Evolutionary conservation across 2,113 vertebrate species (phyloP).

Genomic region (Odocoileus virginianus): DNA sequence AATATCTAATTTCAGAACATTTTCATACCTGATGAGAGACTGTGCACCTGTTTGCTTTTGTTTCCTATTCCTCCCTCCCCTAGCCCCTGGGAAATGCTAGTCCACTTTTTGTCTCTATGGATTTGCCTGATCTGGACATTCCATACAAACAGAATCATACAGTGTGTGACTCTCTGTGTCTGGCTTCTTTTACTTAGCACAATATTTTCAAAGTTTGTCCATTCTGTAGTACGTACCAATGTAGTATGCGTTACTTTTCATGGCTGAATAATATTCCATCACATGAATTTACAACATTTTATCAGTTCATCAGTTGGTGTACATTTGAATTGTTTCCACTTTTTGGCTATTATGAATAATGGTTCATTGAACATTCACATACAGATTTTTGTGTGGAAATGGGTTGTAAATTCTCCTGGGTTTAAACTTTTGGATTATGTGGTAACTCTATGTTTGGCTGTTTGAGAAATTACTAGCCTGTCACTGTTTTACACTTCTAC

Average conservation of each 20-base stretch:
- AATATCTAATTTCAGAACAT: slow-evolving; percentile 10
- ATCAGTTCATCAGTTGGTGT: not conserved
- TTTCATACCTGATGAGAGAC: not conserved
- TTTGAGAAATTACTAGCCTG: not conserved
- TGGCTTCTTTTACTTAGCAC: not conserved
- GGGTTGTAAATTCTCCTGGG: not conserved
- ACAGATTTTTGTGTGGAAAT: not conserved
- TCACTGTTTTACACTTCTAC: not conserved
- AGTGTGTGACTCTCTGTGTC: not conserved
- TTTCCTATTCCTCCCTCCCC: not conserved
- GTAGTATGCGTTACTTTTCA: not conserved
- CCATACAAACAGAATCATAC: not conserved
- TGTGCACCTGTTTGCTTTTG: not conserved
- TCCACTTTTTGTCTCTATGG: not conserved
- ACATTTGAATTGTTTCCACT: not conserved
- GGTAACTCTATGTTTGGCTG: not conserved
- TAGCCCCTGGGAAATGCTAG: not conserved
- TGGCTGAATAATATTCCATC: not conserved
- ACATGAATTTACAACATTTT: not conserved
- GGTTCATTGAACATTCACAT: not conserved
- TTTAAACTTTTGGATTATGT: not conserved
- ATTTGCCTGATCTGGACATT: slow-evolving; percentile 3
- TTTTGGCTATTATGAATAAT: not conserved
- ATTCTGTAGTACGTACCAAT: not conserved
- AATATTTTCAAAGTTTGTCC: not conserved